Base-by-base conservation (phyloP, 1,140 invertebrate species). In the Drosophila arawakana region DNA sequence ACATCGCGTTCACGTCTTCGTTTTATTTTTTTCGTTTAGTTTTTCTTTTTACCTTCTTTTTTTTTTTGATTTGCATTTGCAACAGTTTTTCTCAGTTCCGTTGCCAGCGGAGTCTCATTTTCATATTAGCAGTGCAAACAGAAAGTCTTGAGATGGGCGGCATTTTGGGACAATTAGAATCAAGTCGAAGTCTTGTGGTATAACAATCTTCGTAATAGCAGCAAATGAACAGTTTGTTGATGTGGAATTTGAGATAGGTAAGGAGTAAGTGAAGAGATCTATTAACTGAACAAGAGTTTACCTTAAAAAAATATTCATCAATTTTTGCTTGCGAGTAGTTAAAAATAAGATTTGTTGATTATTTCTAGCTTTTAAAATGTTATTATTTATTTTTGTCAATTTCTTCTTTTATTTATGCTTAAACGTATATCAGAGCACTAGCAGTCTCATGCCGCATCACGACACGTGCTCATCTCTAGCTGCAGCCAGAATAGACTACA, bases 41-140 rank as follows among this genome's bases (percentile, higher is more conserved):
- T 75, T 44, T 41, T 54, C 15, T 44, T 39, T 67, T 34, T 72
- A 69, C 62, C 10, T 46, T 10, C 13, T 43, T 58, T 37, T 63
- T 37, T 30, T 54, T 55, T 47, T 50, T 58, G 11, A 52, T 75
- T 60, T 61, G 65, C 58, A 61, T 74, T 73, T 59, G 44, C 21
- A 25, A 39, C 37, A 44, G 60, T 60, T 66, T 72, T 58, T 7
- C 52, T 13, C 18, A 66, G 75, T 69, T 72, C 65, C 65, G 73
- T 50, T 41, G 62, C 78, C 44, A 50, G 25, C 59, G 41, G 55
- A 71, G 46, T 49, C 69, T 76, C 69, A 83, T 89, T 88, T 88
- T 76, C 78, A 72, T 89, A 89, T 89, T 89, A 89, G 73, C 83
- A 80, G 82, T 54, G 78, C 63, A 81, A 37, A 77, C 81, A 84